Evolutionary conservation across 2,113 vertebrate species (phyloP).

Genomic region (Peromyscus californicus): DNA sequence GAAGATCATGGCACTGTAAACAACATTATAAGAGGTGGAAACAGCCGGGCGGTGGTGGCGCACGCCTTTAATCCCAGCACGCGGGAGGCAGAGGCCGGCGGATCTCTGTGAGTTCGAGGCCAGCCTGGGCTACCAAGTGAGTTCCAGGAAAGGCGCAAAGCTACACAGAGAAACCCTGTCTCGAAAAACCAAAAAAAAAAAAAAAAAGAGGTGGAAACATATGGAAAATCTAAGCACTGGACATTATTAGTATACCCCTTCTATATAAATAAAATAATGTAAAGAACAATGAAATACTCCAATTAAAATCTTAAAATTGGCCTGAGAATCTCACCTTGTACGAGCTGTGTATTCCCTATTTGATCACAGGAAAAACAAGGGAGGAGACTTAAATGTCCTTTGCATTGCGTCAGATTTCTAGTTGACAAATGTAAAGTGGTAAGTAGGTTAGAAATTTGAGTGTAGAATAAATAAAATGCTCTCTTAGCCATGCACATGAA

Average conservation of each 20-base stretch:
- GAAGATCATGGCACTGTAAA: background rate
- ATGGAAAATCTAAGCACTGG: background rate
- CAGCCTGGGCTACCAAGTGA: too few species aligned
- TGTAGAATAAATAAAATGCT: background rate
- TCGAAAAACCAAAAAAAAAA: too few species aligned
- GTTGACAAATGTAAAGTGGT: background rate
- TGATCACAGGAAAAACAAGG: background rate
- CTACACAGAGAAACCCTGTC: too few species aligned
- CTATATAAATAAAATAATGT: background rate
- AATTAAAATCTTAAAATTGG: background rate
- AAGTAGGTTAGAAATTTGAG: background rate
- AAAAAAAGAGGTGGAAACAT: background rate
- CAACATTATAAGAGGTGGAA: background rate
- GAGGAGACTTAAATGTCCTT: background rate
- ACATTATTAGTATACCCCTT: background rate
- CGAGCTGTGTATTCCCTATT: rapidly evolving
- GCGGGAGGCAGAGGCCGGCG: too few species aligned
- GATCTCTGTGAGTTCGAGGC: too few species aligned
- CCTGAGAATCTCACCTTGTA: background rate
- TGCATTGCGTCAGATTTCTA: background rate
- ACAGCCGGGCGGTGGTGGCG: too few species aligned
- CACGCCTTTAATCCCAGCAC: too few species aligned
- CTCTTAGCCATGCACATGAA: background rate
- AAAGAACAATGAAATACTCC: background rate
- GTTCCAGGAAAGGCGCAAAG: too few species aligned